Evolutionary conservation across 2,888 invertebrate species (phyloP), one percentile per base, ranked within the genome.

Genomic region (Glyphotaelius pellucidus): DNA sequence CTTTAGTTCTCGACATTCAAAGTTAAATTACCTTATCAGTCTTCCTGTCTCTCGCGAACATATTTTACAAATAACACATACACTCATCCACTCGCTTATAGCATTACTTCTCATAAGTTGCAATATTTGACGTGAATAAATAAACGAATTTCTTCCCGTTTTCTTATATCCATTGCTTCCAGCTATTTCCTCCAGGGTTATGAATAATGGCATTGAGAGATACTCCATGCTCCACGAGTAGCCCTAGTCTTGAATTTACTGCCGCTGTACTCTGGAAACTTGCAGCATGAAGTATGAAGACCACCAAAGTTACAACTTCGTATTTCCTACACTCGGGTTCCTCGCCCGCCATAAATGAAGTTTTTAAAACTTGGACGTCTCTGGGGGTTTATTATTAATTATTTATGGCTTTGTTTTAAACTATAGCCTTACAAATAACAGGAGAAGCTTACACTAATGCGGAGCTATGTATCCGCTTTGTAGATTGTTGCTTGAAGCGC

Each of bases 201-300:
- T 67, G 67, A 67, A 67, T 67, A 67, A 67, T 67, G 67, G 67
- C 67, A 67, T 67, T 25, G 25, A 25, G 67, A 25, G 67, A 67
- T n/a, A n/a, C 67, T 67, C 67, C 67, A 25, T 67, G 2, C 67
- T 67, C 67, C 67, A 67, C 67, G 67, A 67, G 67, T 30, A 19
- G 79, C 79, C 32, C 9, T 32, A 89, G 88, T 89, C 31, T 42
- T 38, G 88, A 89, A 89, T 89, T 89, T 89, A 89, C 88, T 89
- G 79, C 80, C 32, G 35, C 15, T 19, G 35, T 89, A 38, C 88
- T 31, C 79, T 80, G 67, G 67, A 67, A 67, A 67, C 67, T 67
- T 67, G 67, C 67, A 67, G 25, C 2, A 25, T 67, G 67, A 67
- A 67, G 67, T 52, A 52, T 19, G 52, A 52, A 52, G 15, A 67